Percentiles rank a stretch among this genome's conserved stretches.
Evolutionary conservation across 2,113 vertebrate species (phyloP).

Genomic region (Boleophthalmus pectinirostris): DNA sequence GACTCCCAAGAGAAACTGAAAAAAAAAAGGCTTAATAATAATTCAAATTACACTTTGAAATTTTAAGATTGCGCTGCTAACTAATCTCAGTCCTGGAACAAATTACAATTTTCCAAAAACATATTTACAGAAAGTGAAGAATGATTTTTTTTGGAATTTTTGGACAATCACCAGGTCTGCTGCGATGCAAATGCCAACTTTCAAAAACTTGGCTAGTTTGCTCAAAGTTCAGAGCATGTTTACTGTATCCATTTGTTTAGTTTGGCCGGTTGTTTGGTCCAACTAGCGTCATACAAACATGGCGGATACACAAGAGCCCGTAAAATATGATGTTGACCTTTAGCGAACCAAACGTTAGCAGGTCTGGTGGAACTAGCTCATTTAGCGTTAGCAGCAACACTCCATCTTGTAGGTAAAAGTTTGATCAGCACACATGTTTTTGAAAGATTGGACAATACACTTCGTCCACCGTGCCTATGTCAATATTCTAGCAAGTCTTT

Average conservation of each 20-base stretch:
- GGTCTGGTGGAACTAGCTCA: neutral
- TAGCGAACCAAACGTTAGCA: neutral
- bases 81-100: neutral
- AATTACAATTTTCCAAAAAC: neutral
- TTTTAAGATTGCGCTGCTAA: no score
- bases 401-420: neutral
- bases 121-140: neutral
- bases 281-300: neutral
- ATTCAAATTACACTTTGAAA: no score
- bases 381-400: neutral
- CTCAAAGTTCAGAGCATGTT: neutral
- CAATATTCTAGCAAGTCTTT: no score
- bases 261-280: neutral
- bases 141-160: neutral
- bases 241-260: neutral
- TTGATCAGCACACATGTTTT: neutral
- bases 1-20: no score
- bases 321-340: neutral
- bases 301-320: neutral
- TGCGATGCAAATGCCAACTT: neutral
- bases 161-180: neutral
- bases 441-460: no score
- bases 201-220: slow-evolving; percentile 6
- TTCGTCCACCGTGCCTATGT: no score
- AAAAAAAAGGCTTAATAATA: no score